A percentile compares a stretch with the other conserved stretches of the same genome.
Conservation (phyloP, 2,113 vertebrate species). For the Indicator indicator region DNA sequence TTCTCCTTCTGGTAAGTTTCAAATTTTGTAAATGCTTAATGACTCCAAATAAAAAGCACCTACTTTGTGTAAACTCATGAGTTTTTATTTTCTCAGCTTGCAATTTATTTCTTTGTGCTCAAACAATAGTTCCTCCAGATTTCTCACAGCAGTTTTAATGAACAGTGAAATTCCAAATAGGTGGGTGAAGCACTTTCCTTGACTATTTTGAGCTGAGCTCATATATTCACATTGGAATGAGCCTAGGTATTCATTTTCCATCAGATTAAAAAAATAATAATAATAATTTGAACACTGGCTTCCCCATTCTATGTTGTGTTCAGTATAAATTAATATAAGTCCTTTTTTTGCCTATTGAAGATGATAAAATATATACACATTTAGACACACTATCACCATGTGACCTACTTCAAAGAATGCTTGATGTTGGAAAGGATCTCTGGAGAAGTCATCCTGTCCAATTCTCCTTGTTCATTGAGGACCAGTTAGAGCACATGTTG, state of each 20-base stretch:
- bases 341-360: neutral
- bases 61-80: neutral
- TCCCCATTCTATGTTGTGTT: neutral
- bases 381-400: neutral
- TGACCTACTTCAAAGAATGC: neutral
- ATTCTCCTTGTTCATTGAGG: neutral
- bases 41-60: neutral
- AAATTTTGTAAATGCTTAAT: neutral
- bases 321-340: neutral
- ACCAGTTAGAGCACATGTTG: neutral
- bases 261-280: neutral
- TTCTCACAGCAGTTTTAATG: neutral
- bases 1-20: neutral
- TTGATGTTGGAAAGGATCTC: neutral
- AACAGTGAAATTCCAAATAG: neutral
- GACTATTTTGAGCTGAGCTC: neutral
- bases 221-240: neutral
- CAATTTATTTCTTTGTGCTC: neutral
- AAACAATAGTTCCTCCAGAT: neutral
- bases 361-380: neutral
- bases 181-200: fast-evolving
- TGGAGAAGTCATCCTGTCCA: neutral
- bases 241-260: neutral
- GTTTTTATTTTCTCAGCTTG: neutral
- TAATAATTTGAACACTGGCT: neutral